These are phyloP conservation scores for Lampris incognitus DNA, from an alignment of 2,113 vertebrate genomes.

Conservation along the genomic window DNA sequence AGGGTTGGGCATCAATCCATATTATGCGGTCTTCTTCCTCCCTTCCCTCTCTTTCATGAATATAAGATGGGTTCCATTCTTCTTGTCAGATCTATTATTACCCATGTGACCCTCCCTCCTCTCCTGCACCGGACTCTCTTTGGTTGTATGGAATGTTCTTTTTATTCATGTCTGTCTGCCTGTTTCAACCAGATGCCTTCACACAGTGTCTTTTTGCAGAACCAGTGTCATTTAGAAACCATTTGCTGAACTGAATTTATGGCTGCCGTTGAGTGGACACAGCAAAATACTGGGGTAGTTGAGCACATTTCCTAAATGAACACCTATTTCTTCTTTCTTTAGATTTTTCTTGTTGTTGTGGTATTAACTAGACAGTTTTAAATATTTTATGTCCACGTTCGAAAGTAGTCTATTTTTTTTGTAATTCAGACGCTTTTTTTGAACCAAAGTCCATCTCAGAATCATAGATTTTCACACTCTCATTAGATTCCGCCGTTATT, in stretches of 20 bases:
- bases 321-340: slow-evolving; percentile 46
- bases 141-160: slow-evolving; percentile 66
- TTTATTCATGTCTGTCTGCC: slow-evolving; percentile 67
- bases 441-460: slow-evolving; percentile 39
- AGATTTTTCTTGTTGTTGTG: slow-evolving; percentile 31
- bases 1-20: slow-evolving; percentile 19
- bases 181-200: slow-evolving; percentile 75
- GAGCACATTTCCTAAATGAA: slow-evolving; percentile 77
- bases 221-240: slow-evolving; percentile 80
- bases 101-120: slow-evolving; percentile 41
- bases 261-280: slow-evolving; percentile 74
- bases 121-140: slow-evolving; percentile 50
- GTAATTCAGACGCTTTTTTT: slow-evolving; percentile 57
- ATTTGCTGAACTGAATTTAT: slow-evolving; percentile 79
- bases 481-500: slow-evolving; percentile 36
- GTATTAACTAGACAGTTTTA: slow-evolving; percentile 20
- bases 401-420: slow-evolving; percentile 31
- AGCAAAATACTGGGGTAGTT: slow-evolving; percentile 75
- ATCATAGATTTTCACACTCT: slow-evolving; percentile 26
- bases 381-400: slow-evolving; percentile 38
- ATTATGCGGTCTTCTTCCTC: not conserved
- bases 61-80: slow-evolving; percentile 41
- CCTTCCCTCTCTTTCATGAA: slow-evolving; percentile 35
- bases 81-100: slow-evolving; percentile 50
- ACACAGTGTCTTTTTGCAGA: slow-evolving; percentile 78